Conservation (phyloP, 2,888 invertebrate genomes). For the Nephrotoma appendiculata region DNA sequence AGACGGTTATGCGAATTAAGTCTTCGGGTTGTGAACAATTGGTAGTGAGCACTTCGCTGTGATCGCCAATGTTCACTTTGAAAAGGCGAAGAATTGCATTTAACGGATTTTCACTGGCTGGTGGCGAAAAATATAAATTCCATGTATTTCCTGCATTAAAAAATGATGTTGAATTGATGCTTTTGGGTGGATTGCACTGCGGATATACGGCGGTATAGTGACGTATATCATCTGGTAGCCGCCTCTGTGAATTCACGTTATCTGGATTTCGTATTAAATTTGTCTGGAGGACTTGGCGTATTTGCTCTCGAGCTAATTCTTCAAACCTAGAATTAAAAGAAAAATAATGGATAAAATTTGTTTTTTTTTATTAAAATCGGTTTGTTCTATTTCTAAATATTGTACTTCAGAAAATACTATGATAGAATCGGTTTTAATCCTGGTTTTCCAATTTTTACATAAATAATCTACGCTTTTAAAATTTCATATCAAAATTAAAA, state of each 20-base stretch:
- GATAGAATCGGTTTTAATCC: too few species aligned
- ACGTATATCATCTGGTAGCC: not conserved
- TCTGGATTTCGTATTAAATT: not conserved
- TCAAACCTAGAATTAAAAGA: not conserved
- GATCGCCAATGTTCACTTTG: not conserved
- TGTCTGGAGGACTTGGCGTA: not conserved
- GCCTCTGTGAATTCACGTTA: not conserved
- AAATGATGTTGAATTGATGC: not conserved
- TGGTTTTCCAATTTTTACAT: too few species aligned
- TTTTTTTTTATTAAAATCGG: too few species aligned
- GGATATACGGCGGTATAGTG: not conserved
- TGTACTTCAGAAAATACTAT: too few species aligned
- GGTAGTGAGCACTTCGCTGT: not conserved
- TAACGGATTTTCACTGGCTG: not conserved
- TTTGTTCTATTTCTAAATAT: too few species aligned
- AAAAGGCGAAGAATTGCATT: not conserved
- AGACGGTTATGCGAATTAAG: slow-evolving; percentile 3
- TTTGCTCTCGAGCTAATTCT: not conserved
- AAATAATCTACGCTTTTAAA: too few species aligned
- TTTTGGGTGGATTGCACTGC: not conserved
- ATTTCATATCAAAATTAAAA: too few species aligned
- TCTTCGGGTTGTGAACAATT: slow-evolving; percentile 1
- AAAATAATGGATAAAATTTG: not conserved
- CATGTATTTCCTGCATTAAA: not conserved
- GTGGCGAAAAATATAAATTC: slow-evolving; percentile 3